Base-by-base conservation (phyloP, 37 sponge, comb jelly and placozoan species). In the Amphimedon queenslandica region DNA sequence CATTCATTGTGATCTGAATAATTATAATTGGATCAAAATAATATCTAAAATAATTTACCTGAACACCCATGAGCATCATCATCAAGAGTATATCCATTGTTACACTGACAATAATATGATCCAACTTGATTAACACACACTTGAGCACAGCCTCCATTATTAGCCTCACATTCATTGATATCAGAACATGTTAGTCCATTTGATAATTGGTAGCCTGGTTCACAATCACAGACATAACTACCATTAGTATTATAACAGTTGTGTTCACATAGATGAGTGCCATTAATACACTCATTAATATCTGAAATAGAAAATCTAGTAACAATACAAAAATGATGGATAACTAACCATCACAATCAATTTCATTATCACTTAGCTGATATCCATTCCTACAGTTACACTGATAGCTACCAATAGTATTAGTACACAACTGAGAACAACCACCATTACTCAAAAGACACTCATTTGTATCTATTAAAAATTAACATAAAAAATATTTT, bases 231-330 rank as follows among this genome's bases (percentile, higher is more conserved):
- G 23, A 29, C 57, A 37, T 73, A 77, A 28, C 77, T 57, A 31
- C 84, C 81, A 13, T 57, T 38, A 5, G 65, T 69, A 58, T 90
- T 85, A 33, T 28, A 63, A 63, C 91, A 90, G 23, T 35, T 38
- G 24, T 84, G 75, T 40, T 32, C 31, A 55, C 87, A 85, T 5
- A 30, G 33, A 27, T 71, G 71, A 64, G 63, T 73, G 1, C 37
- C 67, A 3, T 60, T 21, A 1, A n/a, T 10, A 72, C 91, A 90
- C 42, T 90, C 91, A 74, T 90, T 55, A 55, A 74, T 53, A 61
- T 90, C 91, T 85, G 39, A 40, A 75, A 31, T 21, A 8, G 13
- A 18, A 47, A 47, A 13, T 18, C 8, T 13, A 47, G 13, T 47
- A 47, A 18, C 8, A 47, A 47, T 47, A 47, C 53, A 47, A 18